phyloP scores from a whole-genome alignment of 2,888 invertebrate species.

The Candidula unifasciata region DNA sequence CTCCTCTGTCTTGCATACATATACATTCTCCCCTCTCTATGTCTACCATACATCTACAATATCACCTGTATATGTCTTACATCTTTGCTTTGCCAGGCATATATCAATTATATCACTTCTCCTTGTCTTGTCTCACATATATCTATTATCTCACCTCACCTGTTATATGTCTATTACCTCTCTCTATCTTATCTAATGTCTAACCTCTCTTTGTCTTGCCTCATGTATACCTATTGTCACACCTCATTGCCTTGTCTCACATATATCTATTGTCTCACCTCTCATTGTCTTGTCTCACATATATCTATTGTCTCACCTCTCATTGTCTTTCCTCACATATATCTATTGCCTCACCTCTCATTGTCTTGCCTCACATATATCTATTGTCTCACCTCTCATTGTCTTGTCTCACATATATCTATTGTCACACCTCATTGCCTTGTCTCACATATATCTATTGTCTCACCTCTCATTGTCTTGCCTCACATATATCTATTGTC shows the following conservation, averaged over 20 bases:
- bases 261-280: no score
- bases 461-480: no score
- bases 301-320: slow-evolving; percentile 72
- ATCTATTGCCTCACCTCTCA: slow-evolving; percentile 55
- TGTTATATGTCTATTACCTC: no score
- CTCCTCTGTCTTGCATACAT: not conserved
- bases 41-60: not conserved
- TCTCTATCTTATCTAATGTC: not conserved
- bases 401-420: no score
- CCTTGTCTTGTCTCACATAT: not conserved
- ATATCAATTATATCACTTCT: not conserved
- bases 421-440: no score
- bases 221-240: slow-evolving; percentile 73
- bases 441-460: no score
- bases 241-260: no score
- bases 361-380: no score
- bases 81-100: not conserved
- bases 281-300: not conserved
- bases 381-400: no score
- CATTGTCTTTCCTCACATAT: slow-evolving; percentile 80
- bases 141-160: not conserved
- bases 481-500: no score
- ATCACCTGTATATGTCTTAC: not conserved
- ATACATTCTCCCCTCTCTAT: not conserved
- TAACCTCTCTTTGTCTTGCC: slow-evolving; percentile 80